These are phyloP conservation scores for Brachionus paranguensis DNA, from an alignment of 1,140 invertebrate species.

Conservation along the genomic window DNA sequence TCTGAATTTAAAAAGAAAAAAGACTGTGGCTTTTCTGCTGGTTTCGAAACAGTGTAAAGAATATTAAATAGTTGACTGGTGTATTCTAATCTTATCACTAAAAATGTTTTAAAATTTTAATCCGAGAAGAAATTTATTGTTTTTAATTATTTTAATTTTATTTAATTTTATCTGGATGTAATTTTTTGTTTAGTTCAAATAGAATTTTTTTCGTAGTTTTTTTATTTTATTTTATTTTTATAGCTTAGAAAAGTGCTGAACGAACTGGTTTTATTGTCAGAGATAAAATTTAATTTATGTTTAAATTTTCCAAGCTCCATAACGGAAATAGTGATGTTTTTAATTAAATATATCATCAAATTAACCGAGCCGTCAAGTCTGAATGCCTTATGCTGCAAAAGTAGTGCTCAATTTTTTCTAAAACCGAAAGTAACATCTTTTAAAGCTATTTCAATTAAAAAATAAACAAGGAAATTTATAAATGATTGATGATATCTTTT, in stretches of 20 bases:
- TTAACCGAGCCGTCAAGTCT: neutral
- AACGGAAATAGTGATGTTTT: conserved; percentile 19
- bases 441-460: neutral
- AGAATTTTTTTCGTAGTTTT: neutral
- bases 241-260: conserved; percentile 11
- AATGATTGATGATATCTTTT: conserved; percentile 17
- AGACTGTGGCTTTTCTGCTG: neutral
- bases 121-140: conserved; percentile 22
- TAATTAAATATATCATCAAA: conserved; percentile 10
- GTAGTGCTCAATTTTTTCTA: neutral
- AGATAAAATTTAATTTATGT: conserved; percentile 17
- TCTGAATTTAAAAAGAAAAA: neutral
- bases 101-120: neutral
- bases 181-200: conserved; percentile 19
- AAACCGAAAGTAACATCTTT: neutral
- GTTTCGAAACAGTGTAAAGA: neutral
- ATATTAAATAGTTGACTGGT: neutral
- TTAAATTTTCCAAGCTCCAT: neutral
- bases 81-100: neutral
- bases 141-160: conserved; percentile 36
- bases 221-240: neutral
- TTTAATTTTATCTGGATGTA: conserved; percentile 31
- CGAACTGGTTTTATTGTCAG: neutral
- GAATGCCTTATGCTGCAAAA: neutral
- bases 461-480: conserved; percentile 30